A percentile compares a stretch with the other conserved stretches of the same genome.
Conservation (phyloP, 1,140 invertebrate genomes). For the Hycleus phaleratus region DNA sequence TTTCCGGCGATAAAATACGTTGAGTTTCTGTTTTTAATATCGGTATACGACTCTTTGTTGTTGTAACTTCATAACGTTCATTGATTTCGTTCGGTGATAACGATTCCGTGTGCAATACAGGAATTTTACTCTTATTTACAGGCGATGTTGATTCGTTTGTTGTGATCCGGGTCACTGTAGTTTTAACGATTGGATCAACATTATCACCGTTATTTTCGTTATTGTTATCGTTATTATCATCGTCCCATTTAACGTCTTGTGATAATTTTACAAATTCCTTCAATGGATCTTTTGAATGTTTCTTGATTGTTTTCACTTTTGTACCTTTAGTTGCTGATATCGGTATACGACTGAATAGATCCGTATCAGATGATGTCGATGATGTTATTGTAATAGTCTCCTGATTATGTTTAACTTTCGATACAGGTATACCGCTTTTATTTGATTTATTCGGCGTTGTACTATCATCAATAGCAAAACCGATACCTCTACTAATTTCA, state of each 20-base stretch:
- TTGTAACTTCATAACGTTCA: conserved; percentile 9
- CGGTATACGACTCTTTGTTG: conserved; percentile 43
- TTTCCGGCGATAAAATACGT: conserved; percentile 39
- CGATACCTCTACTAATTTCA: no score
- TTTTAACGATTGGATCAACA: conserved; percentile 41
- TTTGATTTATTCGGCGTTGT: background rate
- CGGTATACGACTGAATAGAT: conserved; percentile 37
- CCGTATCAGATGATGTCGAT: conserved; percentile 17
- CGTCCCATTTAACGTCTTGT: conserved; percentile 42
- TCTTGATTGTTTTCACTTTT: conserved; percentile 42
- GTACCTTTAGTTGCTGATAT: conserved; percentile 25
- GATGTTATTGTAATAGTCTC: conserved; percentile 21
- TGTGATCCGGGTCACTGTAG: conserved; percentile 34
- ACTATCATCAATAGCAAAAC: no score
- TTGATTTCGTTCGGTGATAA: conserved; percentile 6
- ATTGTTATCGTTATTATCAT: conserved; percentile 37
- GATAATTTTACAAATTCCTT: conserved; percentile 39
- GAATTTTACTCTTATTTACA: conserved; percentile 30
- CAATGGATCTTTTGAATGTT: conserved; percentile 41
- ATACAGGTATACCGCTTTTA: conserved; percentile 27
- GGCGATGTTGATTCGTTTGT: conserved; percentile 15
- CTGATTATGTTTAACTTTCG: conserved; percentile 25
- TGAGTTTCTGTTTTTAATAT: conserved; percentile 38
- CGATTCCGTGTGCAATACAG: conserved; percentile 16
- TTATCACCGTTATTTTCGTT: conserved; percentile 35